These are phyloP conservation scores for Xiphophorus birchmanni DNA, from an alignment of 2,797 vertebrate genomes.

Conservation along the genomic window DNA sequence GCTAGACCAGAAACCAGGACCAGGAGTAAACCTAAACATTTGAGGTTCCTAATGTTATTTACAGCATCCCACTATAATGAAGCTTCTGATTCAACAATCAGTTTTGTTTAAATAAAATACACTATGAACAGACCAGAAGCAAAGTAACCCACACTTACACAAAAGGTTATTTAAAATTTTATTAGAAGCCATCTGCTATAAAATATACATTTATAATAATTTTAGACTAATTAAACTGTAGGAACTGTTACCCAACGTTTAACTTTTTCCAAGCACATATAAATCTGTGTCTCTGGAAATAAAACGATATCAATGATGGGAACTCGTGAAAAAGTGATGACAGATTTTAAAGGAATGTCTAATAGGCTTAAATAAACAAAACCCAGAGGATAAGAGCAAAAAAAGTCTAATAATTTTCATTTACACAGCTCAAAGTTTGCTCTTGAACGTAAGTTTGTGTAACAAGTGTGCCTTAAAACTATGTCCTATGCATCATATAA, in stretches of 20 bases:
- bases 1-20: neutral
- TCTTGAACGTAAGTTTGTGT: constrained; percentile 9
- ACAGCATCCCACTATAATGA: neutral
- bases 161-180: constrained; percentile 37
- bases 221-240: neutral
- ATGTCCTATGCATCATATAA: constrained; percentile 25
- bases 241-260: neutral
- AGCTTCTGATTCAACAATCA: neutral
- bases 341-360: constrained; percentile 31
- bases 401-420: constrained; percentile 30
- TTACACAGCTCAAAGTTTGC: constrained; percentile 26
- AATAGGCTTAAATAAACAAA: constrained; percentile 36
- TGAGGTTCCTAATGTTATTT: neutral
- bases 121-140: neutral
- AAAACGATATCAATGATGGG: constrained; percentile 3
- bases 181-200: constrained; percentile 62
- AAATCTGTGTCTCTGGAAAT: constrained; percentile 21
- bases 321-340: constrained; percentile 8
- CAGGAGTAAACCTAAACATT: neutral
- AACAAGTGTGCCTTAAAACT: constrained; percentile 38
- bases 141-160: neutral
- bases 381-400: constrained; percentile 58
- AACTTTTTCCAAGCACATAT: constrained; percentile 2
- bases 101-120: neutral
- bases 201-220: constrained; percentile 50